These are phyloP conservation scores for Anorthoa munda DNA, from an alignment of 2,888 invertebrate genomes.

Conservation along the genomic window DNA sequence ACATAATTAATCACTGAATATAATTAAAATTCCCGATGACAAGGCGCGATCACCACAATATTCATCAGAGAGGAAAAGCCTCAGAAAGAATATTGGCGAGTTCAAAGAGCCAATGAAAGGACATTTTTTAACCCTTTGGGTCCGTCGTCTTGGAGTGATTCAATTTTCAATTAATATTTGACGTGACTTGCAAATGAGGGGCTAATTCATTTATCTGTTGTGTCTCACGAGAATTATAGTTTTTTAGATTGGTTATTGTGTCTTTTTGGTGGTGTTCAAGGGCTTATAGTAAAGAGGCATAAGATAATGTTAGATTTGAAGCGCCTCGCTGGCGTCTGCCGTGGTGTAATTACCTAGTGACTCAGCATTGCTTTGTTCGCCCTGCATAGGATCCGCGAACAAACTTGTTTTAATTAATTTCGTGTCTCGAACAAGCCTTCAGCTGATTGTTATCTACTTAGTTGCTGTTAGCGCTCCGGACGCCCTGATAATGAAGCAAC, in stretches of 20 bases:
- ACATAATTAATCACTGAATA: slow-evolving; percentile 89
- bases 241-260: slow-evolving; percentile 57
- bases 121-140: slow-evolving; percentile 74
- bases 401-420: slow-evolving; percentile 92
- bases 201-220: slow-evolving; percentile 62
- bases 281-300: slow-evolving; percentile 77
- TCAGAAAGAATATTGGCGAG: slow-evolving; percentile 75
- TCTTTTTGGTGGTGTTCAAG: slow-evolving; percentile 48
- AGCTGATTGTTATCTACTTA: slow-evolving; percentile 91
- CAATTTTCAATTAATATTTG: slow-evolving; percentile 67
- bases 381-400: slow-evolving; percentile 91
- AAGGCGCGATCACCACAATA: slow-evolving; percentile 83
- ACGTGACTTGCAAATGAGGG: slow-evolving; percentile 69
- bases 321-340: slow-evolving; percentile 83
- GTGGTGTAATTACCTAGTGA: slow-evolving; percentile 89
- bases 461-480: slow-evolving; percentile 89
- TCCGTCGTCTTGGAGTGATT: slow-evolving; percentile 61
- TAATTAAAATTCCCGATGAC: slow-evolving; percentile 90
- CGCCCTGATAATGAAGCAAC: slow-evolving; percentile 88
- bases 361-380: slow-evolving; percentile 90
- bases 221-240: slow-evolving; percentile 53
- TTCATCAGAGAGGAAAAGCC: slow-evolving; percentile 70
- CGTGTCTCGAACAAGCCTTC: slow-evolving; percentile 91
- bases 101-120: slow-evolving; percentile 67
- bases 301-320: slow-evolving; percentile 87